Percentiles rank a stretch among this genome's conserved stretches.
These are phyloP conservation scores for Passer domesticus DNA, from an alignment of 2,113 vertebrate species.

Conservation along the genomic window DNA sequence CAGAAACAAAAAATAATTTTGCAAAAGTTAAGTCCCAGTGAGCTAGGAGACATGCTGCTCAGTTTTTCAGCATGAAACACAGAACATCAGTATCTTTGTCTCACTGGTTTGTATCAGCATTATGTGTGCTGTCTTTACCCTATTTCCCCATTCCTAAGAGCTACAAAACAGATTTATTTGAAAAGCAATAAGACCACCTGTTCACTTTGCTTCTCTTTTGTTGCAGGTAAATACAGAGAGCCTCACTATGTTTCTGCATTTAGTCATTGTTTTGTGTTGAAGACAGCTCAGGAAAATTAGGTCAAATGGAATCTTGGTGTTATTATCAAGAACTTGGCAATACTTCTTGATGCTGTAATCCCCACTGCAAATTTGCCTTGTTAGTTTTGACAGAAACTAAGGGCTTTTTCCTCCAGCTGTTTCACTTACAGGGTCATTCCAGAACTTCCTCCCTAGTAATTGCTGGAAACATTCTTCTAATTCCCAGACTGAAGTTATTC, in stretches of 20 bases:
- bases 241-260: background rate
- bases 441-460: background rate
- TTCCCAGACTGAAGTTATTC: conserved; percentile 37
- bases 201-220: background rate
- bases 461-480: conserved; percentile 33
- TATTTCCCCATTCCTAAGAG: background rate
- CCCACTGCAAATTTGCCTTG: background rate
- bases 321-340: background rate
- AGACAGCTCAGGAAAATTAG: background rate
- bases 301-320: background rate
- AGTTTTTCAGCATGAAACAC: background rate
- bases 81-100: background rate
- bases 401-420: background rate
- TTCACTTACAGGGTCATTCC: conserved; percentile 7
- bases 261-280: background rate
- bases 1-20: background rate
- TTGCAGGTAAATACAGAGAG: background rate
- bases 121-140: background rate
- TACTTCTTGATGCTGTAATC: background rate
- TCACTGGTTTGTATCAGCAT: background rate
- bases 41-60: background rate
- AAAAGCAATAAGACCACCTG: background rate
- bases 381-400: background rate
- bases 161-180: background rate
- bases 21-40: background rate